Percentiles rank a stretch among this genome's conserved stretches.
Conservation (phyloP, 2,888 invertebrate genomes). For the Neoscelio sp. region DNA sequence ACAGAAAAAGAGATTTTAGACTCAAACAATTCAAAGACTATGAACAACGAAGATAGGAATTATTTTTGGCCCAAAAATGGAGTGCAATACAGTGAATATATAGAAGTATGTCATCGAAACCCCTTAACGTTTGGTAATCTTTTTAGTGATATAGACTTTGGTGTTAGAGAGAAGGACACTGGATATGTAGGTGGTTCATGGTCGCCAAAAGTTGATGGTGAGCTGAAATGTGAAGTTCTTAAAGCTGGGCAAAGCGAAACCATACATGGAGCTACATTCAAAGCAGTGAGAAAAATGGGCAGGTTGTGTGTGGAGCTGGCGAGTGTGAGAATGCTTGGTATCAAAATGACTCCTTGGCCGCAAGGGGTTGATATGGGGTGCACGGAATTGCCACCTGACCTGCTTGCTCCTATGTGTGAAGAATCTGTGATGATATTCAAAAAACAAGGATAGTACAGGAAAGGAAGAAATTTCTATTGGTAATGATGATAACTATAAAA, state of each 20-base stretch:
- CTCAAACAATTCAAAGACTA: constrained; percentile 15
- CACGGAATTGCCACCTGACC: constrained; percentile 50
- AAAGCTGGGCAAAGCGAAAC: constrained; percentile 44
- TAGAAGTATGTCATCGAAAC: constrained; percentile 46
- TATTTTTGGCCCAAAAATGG: constrained; percentile 44
- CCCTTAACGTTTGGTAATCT: constrained; percentile 43
- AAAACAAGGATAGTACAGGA: constrained; percentile 37
- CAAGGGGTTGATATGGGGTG: constrained; percentile 50
- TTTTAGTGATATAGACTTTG: constrained; percentile 46
- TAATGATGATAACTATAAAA: constrained; percentile 39
- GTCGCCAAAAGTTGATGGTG: constrained; percentile 44
- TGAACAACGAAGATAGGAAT: constrained; percentile 17
- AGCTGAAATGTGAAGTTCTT: constrained; percentile 46
- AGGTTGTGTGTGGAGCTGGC: constrained; percentile 48
- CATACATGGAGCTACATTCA: constrained; percentile 49
- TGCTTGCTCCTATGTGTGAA: constrained; percentile 52
- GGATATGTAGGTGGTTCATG: constrained; percentile 45
- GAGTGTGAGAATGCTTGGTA: constrained; percentile 28
- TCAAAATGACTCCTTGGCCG: constrained; percentile 48
- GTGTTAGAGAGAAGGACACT: constrained; percentile 47
- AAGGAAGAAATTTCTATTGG: constrained; percentile 19
- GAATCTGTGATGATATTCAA: constrained; percentile 49
- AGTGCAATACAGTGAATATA: constrained; percentile 49
- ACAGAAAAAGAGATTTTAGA: constrained; percentile 40
- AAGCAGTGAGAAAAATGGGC: constrained; percentile 48